Conservation (phyloP, 2,888 invertebrate genomes). For the Empis livida region DNA sequence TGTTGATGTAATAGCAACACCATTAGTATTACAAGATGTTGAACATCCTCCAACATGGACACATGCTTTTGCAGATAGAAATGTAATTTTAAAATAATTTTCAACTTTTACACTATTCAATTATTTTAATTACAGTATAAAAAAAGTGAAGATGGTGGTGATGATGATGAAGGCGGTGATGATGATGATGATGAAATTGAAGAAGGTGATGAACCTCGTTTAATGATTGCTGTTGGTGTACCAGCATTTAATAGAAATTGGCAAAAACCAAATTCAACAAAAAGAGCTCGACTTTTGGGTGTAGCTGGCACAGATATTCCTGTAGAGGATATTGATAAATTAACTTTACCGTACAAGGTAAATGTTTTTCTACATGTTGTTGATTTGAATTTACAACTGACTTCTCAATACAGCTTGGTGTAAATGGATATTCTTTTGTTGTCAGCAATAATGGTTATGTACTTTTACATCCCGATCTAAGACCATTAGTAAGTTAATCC, state of each 20-base stretch:
- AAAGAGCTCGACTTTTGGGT: slow-evolving; percentile 65
- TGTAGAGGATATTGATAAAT: slow-evolving; percentile 76
- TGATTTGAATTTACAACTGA: background rate
- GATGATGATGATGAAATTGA: background rate
- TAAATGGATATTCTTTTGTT: slow-evolving; percentile 92
- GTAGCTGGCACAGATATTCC: slow-evolving; percentile 81
- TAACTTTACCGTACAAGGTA: slow-evolving; percentile 82
- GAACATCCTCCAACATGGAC: slow-evolving; percentile 88
- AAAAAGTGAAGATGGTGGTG: background rate
- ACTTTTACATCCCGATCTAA: slow-evolving; percentile 83
- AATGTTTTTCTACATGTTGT: slow-evolving; percentile 19
- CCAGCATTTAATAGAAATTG: slow-evolving; percentile 76
- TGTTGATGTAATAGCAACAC: slow-evolving; percentile 83
- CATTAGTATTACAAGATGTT: slow-evolving; percentile 58
- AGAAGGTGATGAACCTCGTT: slow-evolving; percentile 26
- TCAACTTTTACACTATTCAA: background rate
- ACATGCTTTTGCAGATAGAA: slow-evolving; percentile 78
- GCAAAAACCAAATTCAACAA: slow-evolving; percentile 33
- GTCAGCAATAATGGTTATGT: slow-evolving; percentile 95
- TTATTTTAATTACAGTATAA: background rate
- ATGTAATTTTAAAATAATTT: slow-evolving; percentile 42
- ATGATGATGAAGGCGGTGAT: background rate
- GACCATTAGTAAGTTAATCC: slow-evolving; percentile 62
- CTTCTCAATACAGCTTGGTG: slow-evolving; percentile 57
- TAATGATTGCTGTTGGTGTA: slow-evolving; percentile 84